Evolutionary conservation across 1,140 invertebrate species (phyloP).

Genomic region (Lutraria rhynchaena): DNA sequence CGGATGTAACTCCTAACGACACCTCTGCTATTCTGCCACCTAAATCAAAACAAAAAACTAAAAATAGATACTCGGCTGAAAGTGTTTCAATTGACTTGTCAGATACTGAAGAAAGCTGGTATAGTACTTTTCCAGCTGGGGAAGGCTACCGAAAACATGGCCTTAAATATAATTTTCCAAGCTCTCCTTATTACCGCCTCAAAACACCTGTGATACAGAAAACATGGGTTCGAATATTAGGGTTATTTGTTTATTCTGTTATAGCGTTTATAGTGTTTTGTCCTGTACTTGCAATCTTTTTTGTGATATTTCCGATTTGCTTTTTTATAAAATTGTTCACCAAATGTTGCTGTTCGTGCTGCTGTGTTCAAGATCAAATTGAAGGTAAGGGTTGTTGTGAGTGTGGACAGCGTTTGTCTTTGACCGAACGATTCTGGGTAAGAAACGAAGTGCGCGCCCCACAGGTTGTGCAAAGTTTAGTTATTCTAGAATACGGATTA

Average conservation of each 20-base stretch:
- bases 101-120: constrained; percentile 45
- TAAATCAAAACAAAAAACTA: constrained; percentile 23
- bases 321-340: constrained; percentile 35
- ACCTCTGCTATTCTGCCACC: constrained; percentile 32
- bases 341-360: constrained; percentile 51
- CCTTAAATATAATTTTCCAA: constrained; percentile 46
- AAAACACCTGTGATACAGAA: constrained; percentile 44
- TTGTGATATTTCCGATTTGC: constrained; percentile 54
- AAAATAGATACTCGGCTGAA: constrained; percentile 1
- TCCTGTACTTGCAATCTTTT: constrained; percentile 32
- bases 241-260: constrained; percentile 18
- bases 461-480: constrained; percentile 47
- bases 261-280: constrained; percentile 50
- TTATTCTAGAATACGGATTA: constrained; percentile 54
- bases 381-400: constrained; percentile 42
- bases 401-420: constrained; percentile 43
- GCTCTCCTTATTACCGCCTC: constrained; percentile 33
- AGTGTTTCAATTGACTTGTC: constrained; percentile 49
- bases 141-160: constrained; percentile 58
- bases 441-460: constrained; percentile 30
- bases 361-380: constrained; percentile 33
- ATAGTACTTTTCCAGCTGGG: constrained; percentile 17
- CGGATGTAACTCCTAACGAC: constrained; percentile 39
- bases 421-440: constrained; percentile 52
- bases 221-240: constrained; percentile 18